Evolutionary conservation across 2,113 vertebrate species (phyloP), one percentile per base, ranked within the genome.

Genomic region (Cathartes aura): DNA sequence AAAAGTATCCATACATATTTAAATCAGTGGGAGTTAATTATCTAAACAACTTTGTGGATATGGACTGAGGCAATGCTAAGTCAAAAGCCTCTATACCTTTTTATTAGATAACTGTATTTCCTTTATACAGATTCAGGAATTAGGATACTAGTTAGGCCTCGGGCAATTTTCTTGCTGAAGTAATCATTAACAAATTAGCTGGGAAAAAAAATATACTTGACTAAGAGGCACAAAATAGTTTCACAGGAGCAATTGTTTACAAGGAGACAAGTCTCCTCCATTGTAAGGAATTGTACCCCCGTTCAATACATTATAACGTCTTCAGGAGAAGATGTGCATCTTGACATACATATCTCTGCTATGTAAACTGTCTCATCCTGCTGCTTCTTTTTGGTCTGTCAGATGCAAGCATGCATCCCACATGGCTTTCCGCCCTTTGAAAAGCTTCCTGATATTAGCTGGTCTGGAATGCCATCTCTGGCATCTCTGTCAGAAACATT

Each of bases 221-320:
- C 55, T 70, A 93, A 89, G 59, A 91, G 47, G 26, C 52, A 71
- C 8, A 15, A 48, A 66, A 78, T 23, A 32, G 7, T 74, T 95
- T 73, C 75, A 66, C 2, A 9, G 29, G 16, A 50, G 11, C 26
- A 71, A 14, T n/a, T 0, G 0, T 53, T 64, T 67, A 71, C 21
- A 58, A 71, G 38, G 22, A 85, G 6, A 11, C 20, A 74, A 34
- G 23, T 34, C 6, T 70, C 16, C 15, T 50, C 30, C 27, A 15
- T 8, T 87, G n/a, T 22, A 4, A 94, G 47, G 38, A 47, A 34
- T 67, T 75, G 36, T 30, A 79, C 5, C 20, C 22, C 34, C 71
- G 14, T 43, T 81, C 50, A 89, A 52, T 21, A 29, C 6, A 22
- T 2, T 8, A 43, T 55, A 76, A 48, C 21, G 58, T 52, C 76